Evolutionary conservation across 1,140 invertebrate genomes (phyloP).

Genomic region (Gonatopus flavifemur): DNA sequence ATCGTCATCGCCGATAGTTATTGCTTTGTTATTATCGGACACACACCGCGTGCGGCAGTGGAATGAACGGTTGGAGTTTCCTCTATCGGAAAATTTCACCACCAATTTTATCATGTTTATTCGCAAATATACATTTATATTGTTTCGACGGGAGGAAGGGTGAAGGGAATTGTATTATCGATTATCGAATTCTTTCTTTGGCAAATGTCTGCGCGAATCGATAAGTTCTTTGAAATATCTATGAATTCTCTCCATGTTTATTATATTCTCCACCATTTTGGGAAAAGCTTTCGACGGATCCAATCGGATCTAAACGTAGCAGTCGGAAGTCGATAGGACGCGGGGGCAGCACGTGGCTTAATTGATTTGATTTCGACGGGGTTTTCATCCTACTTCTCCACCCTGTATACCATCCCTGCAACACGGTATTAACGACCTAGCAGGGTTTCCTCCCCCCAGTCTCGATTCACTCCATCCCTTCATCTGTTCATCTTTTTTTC

Average conservation of each 20-base stretch:
- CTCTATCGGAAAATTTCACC: slow-evolving; percentile 36
- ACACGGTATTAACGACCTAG: slow-evolving; percentile 18
- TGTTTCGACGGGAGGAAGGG: too few relatives aligned
- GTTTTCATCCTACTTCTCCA: slow-evolving; percentile 41
- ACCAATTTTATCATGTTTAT: too few relatives aligned
- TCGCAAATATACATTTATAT: too few relatives aligned
- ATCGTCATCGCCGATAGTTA: slow-evolving; percentile 28
- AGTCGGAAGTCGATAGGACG: neutral
- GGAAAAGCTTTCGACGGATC: slow-evolving; percentile 31
- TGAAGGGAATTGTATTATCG: too few relatives aligned
- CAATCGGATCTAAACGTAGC: slow-evolving; percentile 26
- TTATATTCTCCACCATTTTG: slow-evolving; percentile 40
- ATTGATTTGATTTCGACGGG: slow-evolving; percentile 49
- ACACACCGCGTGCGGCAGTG: slow-evolving; percentile 3
- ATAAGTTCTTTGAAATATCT: too few relatives aligned
- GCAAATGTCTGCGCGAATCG: too few relatives aligned
- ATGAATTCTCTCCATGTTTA: too few relatives aligned
- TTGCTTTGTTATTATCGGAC: slow-evolving; percentile 34
- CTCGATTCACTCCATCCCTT: slow-evolving; percentile 9
- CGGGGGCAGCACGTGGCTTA: slow-evolving; percentile 37
- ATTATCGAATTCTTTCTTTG: too few relatives aligned
- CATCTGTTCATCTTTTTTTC: neutral
- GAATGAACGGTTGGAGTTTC: slow-evolving; percentile 28
- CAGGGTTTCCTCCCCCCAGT: neutral
- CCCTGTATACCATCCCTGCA: slow-evolving; percentile 24